These are phyloP conservation scores for Orientallactaga sibirica DNA, from an alignment of 2,797 vertebrate genomes.

Conservation along the genomic window DNA sequence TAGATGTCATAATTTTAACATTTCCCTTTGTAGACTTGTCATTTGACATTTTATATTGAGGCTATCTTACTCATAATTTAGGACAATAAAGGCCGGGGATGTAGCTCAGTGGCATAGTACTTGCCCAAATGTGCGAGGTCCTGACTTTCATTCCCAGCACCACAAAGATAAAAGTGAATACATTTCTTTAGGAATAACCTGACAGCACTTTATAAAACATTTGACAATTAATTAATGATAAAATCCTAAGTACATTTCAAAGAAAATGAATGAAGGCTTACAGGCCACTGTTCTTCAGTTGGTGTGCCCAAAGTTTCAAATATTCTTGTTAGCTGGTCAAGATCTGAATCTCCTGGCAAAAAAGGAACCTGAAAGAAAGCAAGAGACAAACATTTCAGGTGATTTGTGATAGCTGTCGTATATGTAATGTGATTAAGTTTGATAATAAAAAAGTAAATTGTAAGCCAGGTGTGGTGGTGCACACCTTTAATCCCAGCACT, in stretches of 20 bases:
- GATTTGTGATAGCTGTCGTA: conserved; percentile 25
- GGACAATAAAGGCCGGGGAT: neutral
- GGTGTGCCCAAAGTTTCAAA: conserved; percentile 98
- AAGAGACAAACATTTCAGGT: conserved; percentile 33
- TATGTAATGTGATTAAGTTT: neutral
- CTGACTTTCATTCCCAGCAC: neutral
- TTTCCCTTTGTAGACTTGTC: neutral
- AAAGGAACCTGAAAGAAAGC: conserved; percentile 93
- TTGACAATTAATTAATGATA: neutral
- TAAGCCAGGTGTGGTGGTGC: neutral
- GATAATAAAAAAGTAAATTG: neutral
- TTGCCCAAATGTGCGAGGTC: neutral
- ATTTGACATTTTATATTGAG: neutral
- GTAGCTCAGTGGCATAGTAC: neutral
- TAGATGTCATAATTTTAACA: neutral
- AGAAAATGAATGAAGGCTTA: conserved; percentile 85
- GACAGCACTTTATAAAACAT: neutral
- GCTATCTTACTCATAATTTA: neutral
- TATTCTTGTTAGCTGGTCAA: conserved; percentile 97
- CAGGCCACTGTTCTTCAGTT: conserved; percentile 97
- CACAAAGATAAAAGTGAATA: neutral
- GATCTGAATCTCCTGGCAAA: conserved; percentile 97
- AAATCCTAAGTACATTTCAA: conserved; percentile 16
- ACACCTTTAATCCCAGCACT: no score
- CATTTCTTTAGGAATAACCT: neutral